These are phyloP conservation scores for Pseudois nayaur DNA, from an alignment of 2,113 vertebrate genomes.

Conservation along the genomic window DNA sequence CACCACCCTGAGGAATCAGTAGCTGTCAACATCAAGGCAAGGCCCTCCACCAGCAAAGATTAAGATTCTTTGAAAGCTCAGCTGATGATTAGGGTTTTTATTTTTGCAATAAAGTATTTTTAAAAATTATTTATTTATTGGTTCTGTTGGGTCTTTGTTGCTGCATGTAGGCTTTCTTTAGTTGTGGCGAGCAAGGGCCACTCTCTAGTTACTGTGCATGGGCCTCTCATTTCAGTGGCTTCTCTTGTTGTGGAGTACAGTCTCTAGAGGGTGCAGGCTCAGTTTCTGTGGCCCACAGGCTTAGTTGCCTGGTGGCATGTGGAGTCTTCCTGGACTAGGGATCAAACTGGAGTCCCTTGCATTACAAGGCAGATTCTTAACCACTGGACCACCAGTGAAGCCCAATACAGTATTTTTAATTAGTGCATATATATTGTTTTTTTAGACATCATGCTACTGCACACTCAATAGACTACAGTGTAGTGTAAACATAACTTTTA, in stretches of 20 bases:
- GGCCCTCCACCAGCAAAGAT: background rate
- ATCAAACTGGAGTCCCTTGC: background rate
- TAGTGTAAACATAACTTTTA: background rate
- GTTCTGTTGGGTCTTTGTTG: background rate
- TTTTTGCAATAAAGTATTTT: background rate
- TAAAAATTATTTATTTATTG: background rate
- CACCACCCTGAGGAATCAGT: background rate
- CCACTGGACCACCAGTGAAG: background rate
- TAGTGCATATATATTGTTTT: background rate
- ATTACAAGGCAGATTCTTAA: background rate
- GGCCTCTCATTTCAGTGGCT: background rate
- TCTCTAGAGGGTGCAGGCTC: background rate
- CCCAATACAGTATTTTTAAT: background rate
- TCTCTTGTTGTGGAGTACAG: background rate
- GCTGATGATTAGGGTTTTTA: background rate
- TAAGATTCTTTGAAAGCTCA: background rate
- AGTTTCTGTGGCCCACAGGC: background rate
- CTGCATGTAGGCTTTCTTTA: background rate
- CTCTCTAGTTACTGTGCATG: background rate
- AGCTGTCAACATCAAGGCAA: background rate
- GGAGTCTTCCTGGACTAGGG: background rate
- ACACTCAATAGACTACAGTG: background rate
- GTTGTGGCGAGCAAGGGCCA: background rate
- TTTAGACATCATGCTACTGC: background rate
- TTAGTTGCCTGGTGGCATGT: background rate